These are phyloP conservation scores for Channa argus DNA, from an alignment of 2,113 vertebrate genomes.

Conservation along the genomic window DNA sequence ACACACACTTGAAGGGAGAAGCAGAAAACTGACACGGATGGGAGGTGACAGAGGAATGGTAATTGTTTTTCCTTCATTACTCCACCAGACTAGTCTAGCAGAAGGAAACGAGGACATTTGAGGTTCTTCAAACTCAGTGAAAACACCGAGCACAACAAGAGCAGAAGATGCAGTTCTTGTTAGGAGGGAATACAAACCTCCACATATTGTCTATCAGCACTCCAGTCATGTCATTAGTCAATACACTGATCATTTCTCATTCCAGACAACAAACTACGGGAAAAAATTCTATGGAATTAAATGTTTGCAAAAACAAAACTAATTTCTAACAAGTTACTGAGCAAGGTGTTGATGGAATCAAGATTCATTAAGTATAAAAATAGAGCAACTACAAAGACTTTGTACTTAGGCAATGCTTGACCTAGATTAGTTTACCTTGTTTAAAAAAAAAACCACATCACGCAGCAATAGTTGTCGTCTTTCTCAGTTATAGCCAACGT, in stretches of 20 bases:
- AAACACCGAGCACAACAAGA: slow-evolving; percentile 27
- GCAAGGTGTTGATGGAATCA: slow-evolving; percentile 25
- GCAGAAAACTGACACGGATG: slow-evolving; percentile 33
- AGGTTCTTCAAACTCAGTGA: slow-evolving; percentile 26
- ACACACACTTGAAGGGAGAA: slow-evolving; percentile 14
- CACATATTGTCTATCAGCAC: slow-evolving; percentile 51
- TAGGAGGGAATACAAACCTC: slow-evolving; percentile 57
- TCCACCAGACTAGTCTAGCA: slow-evolving; percentile 30
- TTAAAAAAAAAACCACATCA: slow-evolving; percentile 45
- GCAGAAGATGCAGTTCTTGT: slow-evolving; percentile 58
- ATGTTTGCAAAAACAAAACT: background rate
- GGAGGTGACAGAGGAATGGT: slow-evolving; percentile 52
- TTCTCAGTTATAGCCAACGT: slow-evolving; percentile 2
- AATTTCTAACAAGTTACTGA: slow-evolving; percentile 17
- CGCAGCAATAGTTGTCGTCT: slow-evolving; percentile 6
- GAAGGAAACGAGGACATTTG: slow-evolving; percentile 38
- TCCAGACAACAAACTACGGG: slow-evolving; percentile 9
- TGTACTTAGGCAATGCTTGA: slow-evolving; percentile 43
- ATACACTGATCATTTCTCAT: slow-evolving; percentile 34
- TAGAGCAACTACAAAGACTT: slow-evolving; percentile 40
- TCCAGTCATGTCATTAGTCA: slow-evolving; percentile 34
- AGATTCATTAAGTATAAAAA: slow-evolving; percentile 50
- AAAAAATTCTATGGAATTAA: slow-evolving; percentile 24
- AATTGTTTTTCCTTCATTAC: slow-evolving; percentile 56
- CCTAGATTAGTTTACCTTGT: slow-evolving; percentile 65